A percentile compares a stretch with the other conserved stretches of the same genome.
These are phyloP conservation scores for Pitta sordida DNA, from an alignment of 2,113 vertebrate genomes.

Conservation along the genomic window DNA sequence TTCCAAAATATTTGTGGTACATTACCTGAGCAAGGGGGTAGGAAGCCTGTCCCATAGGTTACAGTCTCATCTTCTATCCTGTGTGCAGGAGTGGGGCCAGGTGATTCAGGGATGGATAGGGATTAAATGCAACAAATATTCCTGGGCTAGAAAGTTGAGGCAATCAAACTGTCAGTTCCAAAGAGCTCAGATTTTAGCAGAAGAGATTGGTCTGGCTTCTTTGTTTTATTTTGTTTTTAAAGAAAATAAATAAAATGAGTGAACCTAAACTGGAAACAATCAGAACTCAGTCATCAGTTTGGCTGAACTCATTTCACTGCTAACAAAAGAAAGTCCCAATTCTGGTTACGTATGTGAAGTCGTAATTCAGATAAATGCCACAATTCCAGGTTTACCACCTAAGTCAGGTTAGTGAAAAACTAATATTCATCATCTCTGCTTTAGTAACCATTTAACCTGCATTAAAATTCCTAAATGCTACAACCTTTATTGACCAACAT, in stretches of 20 bases:
- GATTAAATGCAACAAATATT: background rate
- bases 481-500: background rate
- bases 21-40: background rate
- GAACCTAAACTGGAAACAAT: background rate
- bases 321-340: background rate
- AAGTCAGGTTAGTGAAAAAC: background rate
- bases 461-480: background rate
- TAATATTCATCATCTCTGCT: rapidly evolving
- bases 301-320: background rate
- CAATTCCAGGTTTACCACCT: background rate
- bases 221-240: background rate
- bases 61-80: background rate
- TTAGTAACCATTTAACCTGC: background rate
- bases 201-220: background rate
- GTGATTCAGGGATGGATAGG: background rate
- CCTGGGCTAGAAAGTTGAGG: background rate
- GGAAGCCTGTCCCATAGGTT: background rate
- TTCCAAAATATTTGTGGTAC: background rate
- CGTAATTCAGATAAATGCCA: background rate
- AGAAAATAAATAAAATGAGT: background rate
- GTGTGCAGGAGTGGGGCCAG: background rate
- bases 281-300: background rate
- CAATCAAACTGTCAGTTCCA: background rate
- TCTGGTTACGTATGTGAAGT: background rate
- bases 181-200: background rate